phyloP scores from a whole-genome alignment of 2,888 invertebrate species.

The Enoplolaimus lenunculus region DNA sequence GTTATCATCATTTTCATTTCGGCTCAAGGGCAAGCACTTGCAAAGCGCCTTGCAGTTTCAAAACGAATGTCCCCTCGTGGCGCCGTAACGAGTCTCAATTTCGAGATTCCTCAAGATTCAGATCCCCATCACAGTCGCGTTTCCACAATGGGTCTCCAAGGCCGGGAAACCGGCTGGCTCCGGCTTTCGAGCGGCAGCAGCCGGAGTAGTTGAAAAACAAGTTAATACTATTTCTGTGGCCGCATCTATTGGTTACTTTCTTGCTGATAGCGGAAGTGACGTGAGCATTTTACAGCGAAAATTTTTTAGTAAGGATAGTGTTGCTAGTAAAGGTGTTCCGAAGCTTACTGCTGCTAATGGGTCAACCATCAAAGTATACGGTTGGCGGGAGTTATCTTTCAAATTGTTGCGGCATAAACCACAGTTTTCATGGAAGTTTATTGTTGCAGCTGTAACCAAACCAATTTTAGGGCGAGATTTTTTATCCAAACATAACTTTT shows the following conservation, averaged over 20 bases:
- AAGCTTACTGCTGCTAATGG: neutral
- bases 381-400: neutral
- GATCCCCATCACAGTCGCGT: neutral
- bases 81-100: neutral
- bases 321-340: neutral
- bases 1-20: neutral
- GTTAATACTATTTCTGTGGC: neutral
- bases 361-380: neutral
- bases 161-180: neutral
- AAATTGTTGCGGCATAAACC: neutral
- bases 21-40: neutral
- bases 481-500: neutral
- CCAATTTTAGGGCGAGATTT: neutral
- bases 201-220: neutral
- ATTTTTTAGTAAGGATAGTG: neutral
- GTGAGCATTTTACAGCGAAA: neutral
- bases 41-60: neutral
- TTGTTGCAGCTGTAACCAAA: neutral
- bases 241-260: neutral
- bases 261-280: neutral
- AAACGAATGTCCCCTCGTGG: neutral
- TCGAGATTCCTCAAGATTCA: neutral
- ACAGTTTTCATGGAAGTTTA: neutral
- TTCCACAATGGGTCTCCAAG: neutral
- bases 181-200: constrained; percentile 1